A percentile compares a stretch with the other conserved stretches of the same genome.
These are phyloP conservation scores for Phainopepla nitens DNA, from an alignment of 2,113 vertebrate genomes.

Conservation along the genomic window DNA sequence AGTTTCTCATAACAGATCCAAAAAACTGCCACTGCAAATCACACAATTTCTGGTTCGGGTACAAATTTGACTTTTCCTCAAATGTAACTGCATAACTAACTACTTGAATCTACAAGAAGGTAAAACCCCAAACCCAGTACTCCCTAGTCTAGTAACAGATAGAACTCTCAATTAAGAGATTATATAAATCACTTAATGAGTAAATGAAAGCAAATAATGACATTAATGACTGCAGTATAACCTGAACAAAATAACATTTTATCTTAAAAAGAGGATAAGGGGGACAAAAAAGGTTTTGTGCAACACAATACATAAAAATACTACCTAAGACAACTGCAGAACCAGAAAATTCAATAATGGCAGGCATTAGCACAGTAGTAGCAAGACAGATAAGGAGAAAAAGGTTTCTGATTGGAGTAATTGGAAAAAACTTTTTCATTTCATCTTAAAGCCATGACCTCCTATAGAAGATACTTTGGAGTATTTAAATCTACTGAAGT, in stretches of 20 bases:
- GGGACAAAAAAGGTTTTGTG: accelerated
- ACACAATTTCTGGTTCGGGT: not conserved
- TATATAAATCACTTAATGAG: not conserved
- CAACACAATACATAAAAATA: not conserved
- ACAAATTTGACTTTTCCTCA: not conserved
- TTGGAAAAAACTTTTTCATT: not conserved
- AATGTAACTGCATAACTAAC: not conserved
- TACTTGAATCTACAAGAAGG: not conserved
- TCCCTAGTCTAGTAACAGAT: not conserved
- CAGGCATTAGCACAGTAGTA: not conserved
- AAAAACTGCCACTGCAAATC: not conserved
- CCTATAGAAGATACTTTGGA: not conserved
- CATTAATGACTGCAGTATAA: not conserved
- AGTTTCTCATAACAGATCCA: not conserved
- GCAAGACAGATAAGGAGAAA: not conserved
- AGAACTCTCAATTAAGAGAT: not conserved
- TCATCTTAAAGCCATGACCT: not conserved
- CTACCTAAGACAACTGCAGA: not conserved
- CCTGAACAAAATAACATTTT: not conserved
- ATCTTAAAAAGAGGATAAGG: not conserved
- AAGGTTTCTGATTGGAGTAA: not conserved
- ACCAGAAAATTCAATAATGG: not conserved
- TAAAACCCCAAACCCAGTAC: not conserved
- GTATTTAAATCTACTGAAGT: not conserved
- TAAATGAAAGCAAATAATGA: not conserved